phyloP scores from a whole-genome alignment of 2,113 vertebrate species.

The Coturnix japonica region DNA sequence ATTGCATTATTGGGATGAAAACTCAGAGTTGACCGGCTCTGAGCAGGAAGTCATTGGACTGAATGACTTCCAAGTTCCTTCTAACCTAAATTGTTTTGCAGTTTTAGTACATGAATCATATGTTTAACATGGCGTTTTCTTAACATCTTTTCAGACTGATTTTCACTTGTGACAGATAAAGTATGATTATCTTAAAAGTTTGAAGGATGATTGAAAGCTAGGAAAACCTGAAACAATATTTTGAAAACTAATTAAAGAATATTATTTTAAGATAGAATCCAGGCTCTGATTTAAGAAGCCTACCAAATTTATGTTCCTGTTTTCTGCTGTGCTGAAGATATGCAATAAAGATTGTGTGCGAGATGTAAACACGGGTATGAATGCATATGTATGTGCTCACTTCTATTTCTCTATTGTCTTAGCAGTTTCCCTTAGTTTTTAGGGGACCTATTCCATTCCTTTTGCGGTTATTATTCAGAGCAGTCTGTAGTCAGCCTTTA shows the following conservation, averaged over 20 bases:
- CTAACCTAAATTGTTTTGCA: not conserved
- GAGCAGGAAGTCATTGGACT: not conserved
- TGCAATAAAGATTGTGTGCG: not conserved
- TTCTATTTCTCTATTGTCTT: not conserved
- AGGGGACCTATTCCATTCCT: not conserved
- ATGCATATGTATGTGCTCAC: not conserved
- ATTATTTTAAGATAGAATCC: conserved; percentile 14
- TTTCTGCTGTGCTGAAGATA: not conserved
- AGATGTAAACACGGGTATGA: not conserved
- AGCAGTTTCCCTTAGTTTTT: conserved; percentile 18
- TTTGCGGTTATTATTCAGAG: not conserved
- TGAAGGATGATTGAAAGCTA: not conserved
- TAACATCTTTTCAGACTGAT: not conserved
- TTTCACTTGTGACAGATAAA: not conserved
- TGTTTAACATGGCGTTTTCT: not conserved
- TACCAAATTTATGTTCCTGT: not conserved
- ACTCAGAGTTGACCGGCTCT: not conserved
- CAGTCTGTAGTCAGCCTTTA: conserved; percentile 44
- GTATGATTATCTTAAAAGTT: conserved; percentile 15
- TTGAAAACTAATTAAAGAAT: not conserved
- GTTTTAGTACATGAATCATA: not conserved
- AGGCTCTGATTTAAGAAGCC: conserved; percentile 1
- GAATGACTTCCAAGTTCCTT: not conserved
- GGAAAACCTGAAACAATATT: conserved; percentile 11
- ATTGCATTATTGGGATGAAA: not conserved